Evolutionary conservation across 2,113 vertebrate species (phyloP), one percentile per base, ranked within the genome.

Genomic region (Aix galericulata): DNA sequence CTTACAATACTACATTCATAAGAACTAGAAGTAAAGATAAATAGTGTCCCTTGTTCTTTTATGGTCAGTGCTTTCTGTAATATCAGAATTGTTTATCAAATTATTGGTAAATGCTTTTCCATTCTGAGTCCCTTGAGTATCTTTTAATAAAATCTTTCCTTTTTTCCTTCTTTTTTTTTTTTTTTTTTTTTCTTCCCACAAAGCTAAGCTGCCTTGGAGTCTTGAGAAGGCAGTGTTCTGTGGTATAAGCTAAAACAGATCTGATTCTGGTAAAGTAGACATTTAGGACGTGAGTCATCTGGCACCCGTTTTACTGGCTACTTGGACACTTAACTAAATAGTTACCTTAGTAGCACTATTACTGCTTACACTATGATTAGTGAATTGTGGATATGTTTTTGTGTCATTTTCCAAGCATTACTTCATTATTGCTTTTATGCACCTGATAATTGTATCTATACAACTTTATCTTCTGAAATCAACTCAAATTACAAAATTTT

Each of bases 211-310:
- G 23, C 23, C 15, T 63, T 63, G 22, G 11, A 63, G 17, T 29
- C 36, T 44, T n/a, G 22, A 56, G 44, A 60, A 40, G 60, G 42
- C 27, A 68, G 11, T 74, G 7, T 60, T 75, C n/a, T 89, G 46
- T 71, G 21, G 23, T 53, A 3, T 22, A 46, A 73, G 16, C 27
- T 58, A 55, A 82, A 52, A 12, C 8, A 42, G 14, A n/a, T 76
- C 11, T 53, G 38, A 27, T 77, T 53, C 17, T 1, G 6, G 11
- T 62, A 1, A 63, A 63, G 14, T 52, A 29, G 44, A 9, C 9
- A 5, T n/a, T 11, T 60, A 55, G 60, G 34, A 34, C 0, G 0
- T 27, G 46, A 38, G 26, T 68, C 1, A n/a, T 58, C 42, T 79
- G 58, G 34, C 22, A 16, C 13, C 72, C 27, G 4, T 14, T 56